Percentiles rank a stretch among this genome's conserved stretches.
Conservation (phyloP, 2,888 invertebrate genomes). For the Muscina levida region DNA sequence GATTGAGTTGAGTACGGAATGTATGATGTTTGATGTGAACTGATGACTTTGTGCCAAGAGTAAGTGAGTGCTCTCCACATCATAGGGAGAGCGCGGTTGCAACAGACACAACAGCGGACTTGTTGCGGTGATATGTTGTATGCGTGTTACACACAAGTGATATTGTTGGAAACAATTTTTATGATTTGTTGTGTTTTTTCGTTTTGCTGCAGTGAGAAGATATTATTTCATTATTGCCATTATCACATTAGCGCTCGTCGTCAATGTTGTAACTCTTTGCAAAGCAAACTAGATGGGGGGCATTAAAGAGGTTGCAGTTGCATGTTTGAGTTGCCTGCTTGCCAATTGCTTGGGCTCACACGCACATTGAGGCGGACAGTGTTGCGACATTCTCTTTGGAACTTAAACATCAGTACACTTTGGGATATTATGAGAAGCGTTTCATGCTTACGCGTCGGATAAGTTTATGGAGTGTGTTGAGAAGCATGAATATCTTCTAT, state of each 20-base stretch:
- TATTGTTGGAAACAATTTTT: no score
- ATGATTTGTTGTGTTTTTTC: background rate
- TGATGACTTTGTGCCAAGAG: background rate
- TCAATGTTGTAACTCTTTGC: constrained; percentile 2
- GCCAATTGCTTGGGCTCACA: background rate
- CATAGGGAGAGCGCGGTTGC: no score
- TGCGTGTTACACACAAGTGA: no score
- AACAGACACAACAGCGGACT: no score
- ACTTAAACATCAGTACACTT: constrained; percentile 29
- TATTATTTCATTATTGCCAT: background rate
- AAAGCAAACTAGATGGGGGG: no score
- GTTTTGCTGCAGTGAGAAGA: background rate
- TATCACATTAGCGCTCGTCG: background rate
- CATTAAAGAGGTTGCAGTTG: background rate
- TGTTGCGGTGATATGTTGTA: no score
- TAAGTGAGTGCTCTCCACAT: no score
- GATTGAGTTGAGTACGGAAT: background rate
- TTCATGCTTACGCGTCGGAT: constrained; percentile 30
- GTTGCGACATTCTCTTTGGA: constrained; percentile 31
- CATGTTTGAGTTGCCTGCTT: constrained; percentile 2
- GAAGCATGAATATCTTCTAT: background rate
- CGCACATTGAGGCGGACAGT: constrained; percentile 18
- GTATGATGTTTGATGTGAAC: constrained; percentile 10
- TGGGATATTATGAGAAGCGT: constrained; percentile 37
- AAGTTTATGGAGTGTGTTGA: constrained; percentile 16